A percentile compares a stretch with the other conserved stretches of the same genome.
Conservation (phyloP, 1,140 invertebrate species). For the Anoplolepis gracilipes region DNA sequence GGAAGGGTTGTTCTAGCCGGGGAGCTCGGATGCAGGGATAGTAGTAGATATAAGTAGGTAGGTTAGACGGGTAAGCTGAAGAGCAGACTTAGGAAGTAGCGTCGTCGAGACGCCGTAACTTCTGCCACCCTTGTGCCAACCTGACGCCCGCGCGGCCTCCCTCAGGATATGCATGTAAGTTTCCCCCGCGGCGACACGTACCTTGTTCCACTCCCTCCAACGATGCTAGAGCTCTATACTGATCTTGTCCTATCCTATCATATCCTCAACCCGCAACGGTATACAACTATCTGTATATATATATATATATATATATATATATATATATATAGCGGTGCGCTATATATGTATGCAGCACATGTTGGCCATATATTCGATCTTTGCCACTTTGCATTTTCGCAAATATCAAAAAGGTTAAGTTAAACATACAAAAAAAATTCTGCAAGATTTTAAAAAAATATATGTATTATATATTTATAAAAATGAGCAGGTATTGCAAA, state of each 20-base stretch:
- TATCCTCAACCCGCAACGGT: constrained; percentile 63
- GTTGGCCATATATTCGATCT: not conserved
- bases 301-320: too few species aligned
- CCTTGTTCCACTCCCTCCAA: constrained; percentile 62
- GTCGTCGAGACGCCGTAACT: constrained; percentile 82
- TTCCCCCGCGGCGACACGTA: constrained; percentile 78
- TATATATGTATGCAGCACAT: not conserved
- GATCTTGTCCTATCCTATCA: constrained; percentile 77
- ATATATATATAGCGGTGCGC: not conserved
- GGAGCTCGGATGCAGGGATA: constrained; percentile 31
- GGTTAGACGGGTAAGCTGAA: constrained; percentile 71
- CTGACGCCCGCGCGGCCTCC: constrained; percentile 75
- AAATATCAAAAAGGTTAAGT: constrained; percentile 1
- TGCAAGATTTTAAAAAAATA: not conserved
- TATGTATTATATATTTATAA: too few species aligned
- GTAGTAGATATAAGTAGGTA: constrained; percentile 32
- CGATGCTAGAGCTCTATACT: constrained; percentile 20
- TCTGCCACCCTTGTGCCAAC: constrained; percentile 80
- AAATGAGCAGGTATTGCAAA: not conserved
- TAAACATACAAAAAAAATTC: not conserved
- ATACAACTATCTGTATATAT: constrained; percentile 13
- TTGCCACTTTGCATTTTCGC: not conserved
- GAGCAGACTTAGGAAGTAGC: constrained; percentile 80
- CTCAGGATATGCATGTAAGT: constrained; percentile 79
- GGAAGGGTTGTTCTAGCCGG: not conserved